Evolutionary conservation across 35 echinoderm and acorn worm genomes (phyloP), one percentile per base, ranked within the genome.

Genomic region (Lytechinus variegatus): DNA sequence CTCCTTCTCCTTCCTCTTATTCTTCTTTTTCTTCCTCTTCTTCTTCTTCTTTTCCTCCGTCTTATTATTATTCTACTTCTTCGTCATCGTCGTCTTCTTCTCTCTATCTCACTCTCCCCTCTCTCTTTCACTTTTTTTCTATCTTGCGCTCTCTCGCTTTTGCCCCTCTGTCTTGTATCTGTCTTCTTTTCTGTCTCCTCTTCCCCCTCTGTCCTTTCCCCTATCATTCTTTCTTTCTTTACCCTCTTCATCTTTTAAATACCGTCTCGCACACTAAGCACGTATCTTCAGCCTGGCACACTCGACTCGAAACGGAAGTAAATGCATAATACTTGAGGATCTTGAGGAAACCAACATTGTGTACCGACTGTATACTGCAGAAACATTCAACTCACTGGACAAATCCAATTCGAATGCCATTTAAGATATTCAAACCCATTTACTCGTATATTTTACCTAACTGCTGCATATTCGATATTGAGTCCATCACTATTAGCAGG

Each of bases 241-340:
- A 11, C 56, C 13, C 56, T 58, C 56, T 58, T 13, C 13, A 9
- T 10, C 56, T 58, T 9, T 58, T 58, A 58, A 58, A 58, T 13
- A 10, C 56, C n/a, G 66, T n/a, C 66, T 24, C 14, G 12, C 66
- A 79, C 19, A 79, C 66, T 24, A 24, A 79, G 66, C 66, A 79
- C 66, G 66, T 79, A 79, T 24, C 66, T n/a, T 79, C n/a, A 79
- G 19, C 66, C 66, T 79, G 19, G 3, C 66, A 79, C 66, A 79
- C 66, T 79, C 66, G 66, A 79, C 66, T 79, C 16, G 66, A 79
- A 79, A 79, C 66, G 66, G 66, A 79, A 79, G 66, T 24, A 79
- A 79, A 79, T 79, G 66, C 66, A 79, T 79, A 79, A 79, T 79
- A 79, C 66, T 79, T 79, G 66, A 79, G n/a, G 66, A 79, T 19